Base-by-base conservation (phyloP, 2,888 invertebrate species). In the Aphidius colemani region DNA sequence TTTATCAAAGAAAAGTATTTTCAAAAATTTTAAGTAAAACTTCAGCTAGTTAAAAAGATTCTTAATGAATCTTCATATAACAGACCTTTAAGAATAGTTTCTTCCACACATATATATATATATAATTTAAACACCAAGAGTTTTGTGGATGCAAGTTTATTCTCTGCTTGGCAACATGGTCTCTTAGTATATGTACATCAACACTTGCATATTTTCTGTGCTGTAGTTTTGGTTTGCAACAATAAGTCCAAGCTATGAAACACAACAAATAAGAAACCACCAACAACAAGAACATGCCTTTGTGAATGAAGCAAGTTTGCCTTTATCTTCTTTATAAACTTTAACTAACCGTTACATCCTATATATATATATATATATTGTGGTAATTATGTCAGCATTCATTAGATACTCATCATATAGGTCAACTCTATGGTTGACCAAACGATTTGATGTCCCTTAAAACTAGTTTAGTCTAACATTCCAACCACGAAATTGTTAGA, bases 381-480 rank as follows among this genome's bases (percentile, higher is more conserved):
- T 49, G 10, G 56, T 45, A 40, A 41, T 57, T 41, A 39, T 9
- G 9, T 56, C 43, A 44, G n/a, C 7, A 7, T 43, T 10, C 43
- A 43, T 43, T 3, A 18, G 13, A 18, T 8, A 7, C n/a, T 63
- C 65, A 75, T 73, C 70, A 74, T 73, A 30, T 30, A 30, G 79
- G 79, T 78, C 73, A 64, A 78, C 75, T 79, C 79, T 46, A 75
- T 67, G 79, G 80, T 78, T 72, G 68, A 74, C 79, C 78, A 69
- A 75, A 70, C 75, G 74, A 78, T 80, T 78, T 72, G 75, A 78
- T 55, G 55, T 7, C 48, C 13, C 48, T 40, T n/a, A 10, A 10
- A 9, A 10, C 30, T 30, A 30, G 30, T 30, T 30, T 30, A 30
- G 30, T 30, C 5, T 4, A 30, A 2, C 30, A 30, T 30, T 30